These are phyloP conservation scores for Amblyopsis rosae DNA, from an alignment of 2,113 vertebrate genomes.

Conservation along the genomic window DNA sequence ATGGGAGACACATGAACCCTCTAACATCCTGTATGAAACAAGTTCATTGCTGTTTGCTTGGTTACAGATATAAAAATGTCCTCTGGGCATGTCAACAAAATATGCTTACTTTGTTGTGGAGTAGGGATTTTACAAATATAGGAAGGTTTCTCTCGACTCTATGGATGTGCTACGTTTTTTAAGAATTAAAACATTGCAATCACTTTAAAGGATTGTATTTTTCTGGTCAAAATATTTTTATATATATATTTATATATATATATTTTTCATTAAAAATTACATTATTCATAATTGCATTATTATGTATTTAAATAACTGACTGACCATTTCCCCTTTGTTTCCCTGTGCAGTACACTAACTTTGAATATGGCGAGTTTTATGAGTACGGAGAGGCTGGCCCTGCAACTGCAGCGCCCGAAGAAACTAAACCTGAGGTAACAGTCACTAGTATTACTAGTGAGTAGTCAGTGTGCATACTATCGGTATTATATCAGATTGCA, in stretches of 20 bases:
- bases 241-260: too few relatives aligned
- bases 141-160: constrained; percentile 14
- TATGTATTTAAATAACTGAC: constrained; percentile 47
- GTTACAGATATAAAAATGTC: constrained; percentile 21
- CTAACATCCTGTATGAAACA: constrained; percentile 46
- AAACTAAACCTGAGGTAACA: constrained; percentile 86
- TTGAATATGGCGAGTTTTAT: constrained; percentile 89
- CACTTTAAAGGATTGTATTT: constrained; percentile 6
- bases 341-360: constrained; percentile 85
- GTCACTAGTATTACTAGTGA: constrained; percentile 19
- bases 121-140: background rate
- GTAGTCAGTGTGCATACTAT: background rate
- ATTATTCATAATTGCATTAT: too few relatives aligned
- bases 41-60: constrained; percentile 41
- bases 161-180: background rate
- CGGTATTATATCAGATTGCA: background rate
- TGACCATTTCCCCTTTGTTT: constrained; percentile 62
- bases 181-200: too few relatives aligned
- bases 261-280: too few relatives aligned
- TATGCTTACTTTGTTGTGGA: constrained; percentile 1
- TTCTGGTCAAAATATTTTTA: constrained; percentile 19
- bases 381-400: constrained; percentile 88
- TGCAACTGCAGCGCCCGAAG: constrained; percentile 81
- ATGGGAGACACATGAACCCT: constrained; percentile 33
- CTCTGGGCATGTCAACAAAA: background rate